These are phyloP conservation scores for Gobiocypris rarus DNA, from an alignment of 2,113 vertebrate species.

Conservation along the genomic window DNA sequence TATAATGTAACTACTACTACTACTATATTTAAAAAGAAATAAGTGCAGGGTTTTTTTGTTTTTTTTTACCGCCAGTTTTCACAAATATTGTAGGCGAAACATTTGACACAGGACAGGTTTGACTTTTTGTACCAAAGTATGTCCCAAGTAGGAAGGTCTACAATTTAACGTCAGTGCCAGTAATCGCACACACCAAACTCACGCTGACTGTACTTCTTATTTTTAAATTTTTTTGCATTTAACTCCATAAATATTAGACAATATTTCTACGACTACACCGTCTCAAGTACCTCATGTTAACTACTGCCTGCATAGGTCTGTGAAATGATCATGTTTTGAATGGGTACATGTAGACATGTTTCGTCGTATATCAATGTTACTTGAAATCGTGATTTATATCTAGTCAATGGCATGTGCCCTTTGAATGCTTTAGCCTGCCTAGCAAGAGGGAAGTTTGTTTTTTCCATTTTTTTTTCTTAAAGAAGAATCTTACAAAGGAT, in stretches of 20 bases:
- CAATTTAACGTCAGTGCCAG: constrained; percentile 71
- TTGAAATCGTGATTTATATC: constrained; percentile 97
- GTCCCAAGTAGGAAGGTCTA: constrained; percentile 75
- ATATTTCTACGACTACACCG: constrained; percentile 87
- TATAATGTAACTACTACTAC: constrained; percentile 77
- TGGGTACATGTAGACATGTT: constrained; percentile 93
- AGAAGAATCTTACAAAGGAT: constrained; percentile 66
- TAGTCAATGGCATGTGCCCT: constrained; percentile 96
- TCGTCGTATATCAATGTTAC: constrained; percentile 98
- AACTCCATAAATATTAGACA: constrained; percentile 82
- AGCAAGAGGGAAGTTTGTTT: constrained; percentile 73
- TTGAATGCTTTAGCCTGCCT: constrained; percentile 91
- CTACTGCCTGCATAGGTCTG: constrained; percentile 93
- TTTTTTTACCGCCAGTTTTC: constrained; percentile 56
- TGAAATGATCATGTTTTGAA: constrained; percentile 92
- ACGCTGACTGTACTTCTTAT: constrained; percentile 55
- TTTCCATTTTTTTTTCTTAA: constrained; percentile 9
- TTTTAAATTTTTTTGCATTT: constrained; percentile 68
- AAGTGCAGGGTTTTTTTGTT: constrained; percentile 75
- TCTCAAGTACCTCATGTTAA: constrained; percentile 92
- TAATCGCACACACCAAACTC: constrained; percentile 68
- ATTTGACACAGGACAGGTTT: constrained; percentile 76
- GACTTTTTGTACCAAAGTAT: constrained; percentile 55
- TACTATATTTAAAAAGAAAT: constrained; percentile 77
- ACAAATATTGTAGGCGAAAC: constrained; percentile 74